A percentile compares a stretch with the other conserved stretches of the same genome.
phyloP scores from a whole-genome alignment of 2,888 invertebrate genomes.

The Pseudococcus longispinus region DNA sequence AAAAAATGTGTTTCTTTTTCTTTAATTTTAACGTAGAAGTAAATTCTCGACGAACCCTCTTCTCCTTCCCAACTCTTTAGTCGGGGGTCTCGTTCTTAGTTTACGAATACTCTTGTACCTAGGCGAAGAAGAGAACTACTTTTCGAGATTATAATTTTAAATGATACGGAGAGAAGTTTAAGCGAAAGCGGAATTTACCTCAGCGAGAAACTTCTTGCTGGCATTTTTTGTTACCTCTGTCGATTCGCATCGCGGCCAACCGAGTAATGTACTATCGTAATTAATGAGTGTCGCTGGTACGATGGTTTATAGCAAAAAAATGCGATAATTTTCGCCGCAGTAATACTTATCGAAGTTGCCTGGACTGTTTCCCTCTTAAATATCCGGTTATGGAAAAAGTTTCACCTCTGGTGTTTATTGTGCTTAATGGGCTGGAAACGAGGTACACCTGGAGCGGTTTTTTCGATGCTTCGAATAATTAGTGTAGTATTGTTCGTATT shows the following conservation, averaged over 20 bases:
- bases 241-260: background rate
- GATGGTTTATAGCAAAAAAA: background rate
- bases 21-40: background rate
- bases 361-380: background rate
- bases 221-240: background rate
- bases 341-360: background rate
- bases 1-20: background rate
- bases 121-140: background rate
- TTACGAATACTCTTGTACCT: background rate
- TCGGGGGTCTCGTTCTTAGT: background rate
- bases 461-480: background rate
- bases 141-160: background rate
- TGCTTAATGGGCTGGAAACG: background rate
- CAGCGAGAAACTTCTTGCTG: background rate
- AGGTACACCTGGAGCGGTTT: background rate
- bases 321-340: background rate
- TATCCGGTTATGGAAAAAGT: background rate
- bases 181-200: background rate
- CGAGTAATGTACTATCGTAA: background rate
- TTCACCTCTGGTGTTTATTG: background rate
- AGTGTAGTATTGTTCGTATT: background rate
- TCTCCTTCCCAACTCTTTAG: background rate
- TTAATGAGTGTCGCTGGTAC: background rate
- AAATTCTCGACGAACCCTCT: background rate
- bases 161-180: background rate